Evolutionary conservation across 2,888 invertebrate genomes (phyloP).

Genomic region (Hyalella azteca): DNA sequence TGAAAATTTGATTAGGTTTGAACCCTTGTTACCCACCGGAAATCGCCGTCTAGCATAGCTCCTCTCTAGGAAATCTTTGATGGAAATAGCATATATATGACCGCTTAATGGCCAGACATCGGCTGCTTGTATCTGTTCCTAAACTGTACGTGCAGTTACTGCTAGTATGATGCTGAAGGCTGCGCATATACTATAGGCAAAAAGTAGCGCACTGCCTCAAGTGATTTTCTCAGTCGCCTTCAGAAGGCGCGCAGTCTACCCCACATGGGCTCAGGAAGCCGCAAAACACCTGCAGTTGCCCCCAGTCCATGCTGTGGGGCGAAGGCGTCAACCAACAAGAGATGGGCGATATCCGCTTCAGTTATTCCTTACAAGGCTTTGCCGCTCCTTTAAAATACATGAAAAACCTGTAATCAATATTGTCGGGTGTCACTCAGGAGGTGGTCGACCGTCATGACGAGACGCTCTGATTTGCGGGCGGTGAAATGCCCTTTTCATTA

Average conservation of each 20-base stretch:
- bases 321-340: not conserved
- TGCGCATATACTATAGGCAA: not conserved
- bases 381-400: not conserved
- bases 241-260: not conserved
- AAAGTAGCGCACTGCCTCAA: not conserved
- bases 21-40: too few relatives aligned
- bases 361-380: not conserved
- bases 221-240: not conserved
- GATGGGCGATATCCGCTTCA: conserved; percentile 4
- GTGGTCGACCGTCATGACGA: not conserved
- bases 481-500: too few relatives aligned
- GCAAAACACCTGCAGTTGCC: not conserved
- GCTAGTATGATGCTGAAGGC: not conserved
- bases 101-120: too few relatives aligned
- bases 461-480: too few relatives aligned
- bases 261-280: not conserved
- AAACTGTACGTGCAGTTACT: not conserved
- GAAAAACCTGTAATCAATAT: conserved; percentile 17
- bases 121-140: too few relatives aligned
- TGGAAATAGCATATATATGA: too few relatives aligned
- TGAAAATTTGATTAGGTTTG: too few relatives aligned
- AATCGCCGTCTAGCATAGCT: too few relatives aligned
- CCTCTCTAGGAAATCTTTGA: too few relatives aligned
- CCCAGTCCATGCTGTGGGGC: not conserved
- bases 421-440: conserved; percentile 3